Percentiles rank a stretch among this genome's conserved stretches.
phyloP scores from a whole-genome alignment of 2,113 vertebrate species.

The Cervus canadensis region DNA sequence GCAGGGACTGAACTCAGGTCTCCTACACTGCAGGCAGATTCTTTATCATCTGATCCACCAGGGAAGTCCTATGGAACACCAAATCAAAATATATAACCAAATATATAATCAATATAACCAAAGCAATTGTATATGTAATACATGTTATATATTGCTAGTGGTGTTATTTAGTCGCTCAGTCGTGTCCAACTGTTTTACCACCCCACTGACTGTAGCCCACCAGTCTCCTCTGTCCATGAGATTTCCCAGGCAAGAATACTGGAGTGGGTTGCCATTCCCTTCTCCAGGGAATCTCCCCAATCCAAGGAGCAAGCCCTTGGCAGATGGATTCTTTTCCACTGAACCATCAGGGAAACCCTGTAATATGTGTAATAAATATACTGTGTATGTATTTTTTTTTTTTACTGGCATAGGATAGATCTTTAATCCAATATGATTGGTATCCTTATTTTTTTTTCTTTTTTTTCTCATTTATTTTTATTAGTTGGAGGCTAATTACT shows the following conservation, averaged over 20 bases:
- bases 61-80: background rate
- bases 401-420: too few species aligned
- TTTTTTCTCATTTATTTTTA: too few species aligned
- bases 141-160: background rate
- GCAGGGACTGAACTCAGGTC: background rate
- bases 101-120: background rate
- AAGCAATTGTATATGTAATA: background rate
- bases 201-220: background rate
- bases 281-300: background rate
- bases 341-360: background rate
- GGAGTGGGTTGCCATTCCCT: background rate
- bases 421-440: too few species aligned
- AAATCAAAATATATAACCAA: background rate
- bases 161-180: background rate
- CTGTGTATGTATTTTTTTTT: background rate
- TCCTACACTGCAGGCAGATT: background rate
- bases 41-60: background rate
- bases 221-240: background rate
- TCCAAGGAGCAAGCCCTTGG: background rate
- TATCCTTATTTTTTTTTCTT: too few species aligned
- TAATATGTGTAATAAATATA: background rate
- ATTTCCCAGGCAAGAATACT: background rate
- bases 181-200: background rate
- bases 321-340: background rate
- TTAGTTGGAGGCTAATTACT: too few species aligned